These are phyloP conservation scores for Spisula subtruncata DNA, from an alignment of 2,888 invertebrate species.

Conservation along the genomic window DNA sequence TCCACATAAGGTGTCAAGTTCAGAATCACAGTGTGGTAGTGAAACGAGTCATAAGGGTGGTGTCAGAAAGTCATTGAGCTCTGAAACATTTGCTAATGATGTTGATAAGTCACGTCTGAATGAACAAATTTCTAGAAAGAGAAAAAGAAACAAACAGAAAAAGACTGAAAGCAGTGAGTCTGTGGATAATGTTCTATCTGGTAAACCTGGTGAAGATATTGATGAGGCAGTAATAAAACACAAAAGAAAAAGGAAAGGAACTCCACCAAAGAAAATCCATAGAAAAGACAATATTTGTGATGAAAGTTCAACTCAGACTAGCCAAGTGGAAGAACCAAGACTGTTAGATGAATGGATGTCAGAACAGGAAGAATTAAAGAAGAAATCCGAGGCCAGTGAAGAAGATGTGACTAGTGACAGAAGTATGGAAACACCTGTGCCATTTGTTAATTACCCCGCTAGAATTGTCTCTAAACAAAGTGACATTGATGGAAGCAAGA, in stretches of 20 bases:
- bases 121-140: background rate
- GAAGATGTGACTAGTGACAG: background rate
- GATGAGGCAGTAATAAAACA: background rate
- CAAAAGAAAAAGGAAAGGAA: constrained; percentile 37
- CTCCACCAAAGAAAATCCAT: constrained; percentile 12
- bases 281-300: background rate
- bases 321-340: background rate
- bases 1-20: background rate
- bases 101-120: background rate
- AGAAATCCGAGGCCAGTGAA: background rate
- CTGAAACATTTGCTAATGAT: background rate
- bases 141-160: background rate
- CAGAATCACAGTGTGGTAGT: background rate
- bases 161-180: background rate
- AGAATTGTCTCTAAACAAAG: constrained; percentile 42
- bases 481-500: background rate
- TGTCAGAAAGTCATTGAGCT: background rate
- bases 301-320: background rate
- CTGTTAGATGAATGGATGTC: background rate
- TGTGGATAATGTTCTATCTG: background rate
- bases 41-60: background rate
- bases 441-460: constrained; percentile 51
- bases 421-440: constrained; percentile 26
- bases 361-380: constrained; percentile 16
- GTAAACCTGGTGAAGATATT: background rate